Base-by-base conservation (phyloP, 2,797 vertebrate genomes). In the Phoxinus dragarum region DNA sequence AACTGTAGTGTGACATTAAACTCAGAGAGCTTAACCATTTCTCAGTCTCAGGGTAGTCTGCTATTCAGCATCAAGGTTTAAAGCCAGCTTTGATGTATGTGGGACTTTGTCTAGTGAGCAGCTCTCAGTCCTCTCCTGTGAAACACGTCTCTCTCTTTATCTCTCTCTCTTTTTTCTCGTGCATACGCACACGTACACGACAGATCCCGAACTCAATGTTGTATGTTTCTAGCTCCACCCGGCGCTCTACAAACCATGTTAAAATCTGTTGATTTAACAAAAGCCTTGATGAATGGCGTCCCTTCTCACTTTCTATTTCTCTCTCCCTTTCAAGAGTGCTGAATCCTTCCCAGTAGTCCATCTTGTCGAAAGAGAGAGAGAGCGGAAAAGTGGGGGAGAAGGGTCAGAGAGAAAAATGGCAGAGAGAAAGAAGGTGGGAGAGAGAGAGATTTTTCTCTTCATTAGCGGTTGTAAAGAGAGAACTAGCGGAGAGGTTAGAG, bases 281-380 rank as follows among this genome's bases (percentile, higher is more conserved):
- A 78, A 78, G 49, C 64, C 19, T 49, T 80, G 84, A 85, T 80
- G 42, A 73, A 80, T 80, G 68, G 52, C 59, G 54, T 87, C 84
- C 84, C 84, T 84, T 87, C 44, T 52, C 44, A n/a, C 82, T 61
- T 64, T 42, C 78, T 74, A 49, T 68, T 71, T 71, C 79, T 83
- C 66, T 31, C 44, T 73, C 69, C 75, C 47, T 81, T 77, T 79
- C 38, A 95, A 92, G 94, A 97, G 96, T 95, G 94, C 96, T 96
- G 80, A 96, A 97, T 93, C 94, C 83, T 56, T 84, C 44, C 47
- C 52, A n/a, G 66, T 59, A 59, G 84, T 80, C 84, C 84, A 52
- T 85, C 76, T 79, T 80, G 84, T 80, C 9, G 68, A 82, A 69
- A 83, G 59, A 81, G 61, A 78, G 75, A 76, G 78, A 83, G 56